These are phyloP conservation scores for Drosophila baimaii DNA, from an alignment of 1,140 invertebrate genomes.

Conservation along the genomic window DNA sequence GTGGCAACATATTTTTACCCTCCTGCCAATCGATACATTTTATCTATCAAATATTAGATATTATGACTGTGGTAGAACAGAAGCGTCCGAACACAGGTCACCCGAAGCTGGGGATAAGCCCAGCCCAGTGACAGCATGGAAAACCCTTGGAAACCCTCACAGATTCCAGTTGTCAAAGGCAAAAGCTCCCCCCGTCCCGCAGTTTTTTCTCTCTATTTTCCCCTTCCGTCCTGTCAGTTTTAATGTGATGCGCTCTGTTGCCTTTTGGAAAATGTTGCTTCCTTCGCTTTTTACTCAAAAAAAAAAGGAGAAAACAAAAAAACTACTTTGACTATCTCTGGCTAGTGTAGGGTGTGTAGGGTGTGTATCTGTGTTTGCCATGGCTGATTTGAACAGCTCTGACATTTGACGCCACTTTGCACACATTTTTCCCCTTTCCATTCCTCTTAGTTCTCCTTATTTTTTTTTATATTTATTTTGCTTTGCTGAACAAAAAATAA, in stretches of 20 bases:
- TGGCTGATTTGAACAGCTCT: conserved; percentile 74
- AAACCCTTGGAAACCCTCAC: conserved; percentile 10
- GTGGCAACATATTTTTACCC: neutral
- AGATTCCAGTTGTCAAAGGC: conserved; percentile 33
- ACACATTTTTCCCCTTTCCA: conserved; percentile 30
- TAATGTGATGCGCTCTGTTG: conserved; percentile 79
- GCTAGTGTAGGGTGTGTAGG: conserved; percentile 1
- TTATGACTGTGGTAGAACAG: conserved; percentile 12
- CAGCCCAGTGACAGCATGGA: conserved; percentile 12
- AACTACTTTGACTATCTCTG: conserved; percentile 40
- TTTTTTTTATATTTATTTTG: conserved; percentile 45
- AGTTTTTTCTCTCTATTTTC: conserved; percentile 9
- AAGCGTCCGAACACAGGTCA: conserved; percentile 2
- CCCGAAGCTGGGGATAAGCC: conserved; percentile 17
- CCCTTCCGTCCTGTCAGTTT: conserved; percentile 53
- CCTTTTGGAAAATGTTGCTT: conserved; percentile 65
- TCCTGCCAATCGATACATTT: neutral
- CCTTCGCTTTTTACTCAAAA: conserved; percentile 31
- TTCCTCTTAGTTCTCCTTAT: neutral
- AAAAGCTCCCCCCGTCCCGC: conserved; percentile 11
- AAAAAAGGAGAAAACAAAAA: conserved; percentile 22
- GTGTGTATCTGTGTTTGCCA: conserved; percentile 42
- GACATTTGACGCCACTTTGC: conserved; percentile 80
- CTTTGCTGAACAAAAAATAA: conserved; percentile 37
- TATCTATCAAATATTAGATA: conserved; percentile 24